phyloP scores from a whole-genome alignment of 2,888 invertebrate genomes.

The Torymus aiolomorphi region DNA sequence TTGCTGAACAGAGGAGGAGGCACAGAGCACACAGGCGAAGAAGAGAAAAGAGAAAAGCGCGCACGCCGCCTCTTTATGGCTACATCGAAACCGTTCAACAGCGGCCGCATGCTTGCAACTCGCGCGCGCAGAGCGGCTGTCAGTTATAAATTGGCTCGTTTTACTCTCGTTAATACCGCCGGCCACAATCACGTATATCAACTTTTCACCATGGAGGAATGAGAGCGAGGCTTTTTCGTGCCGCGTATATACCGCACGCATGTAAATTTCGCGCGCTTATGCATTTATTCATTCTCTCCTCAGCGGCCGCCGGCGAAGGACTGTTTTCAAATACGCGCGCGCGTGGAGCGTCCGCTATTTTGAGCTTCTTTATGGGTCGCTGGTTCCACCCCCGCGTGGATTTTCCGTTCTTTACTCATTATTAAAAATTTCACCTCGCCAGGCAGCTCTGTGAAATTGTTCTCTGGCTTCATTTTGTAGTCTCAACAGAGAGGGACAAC shows the following conservation, averaged over 20 bases:
- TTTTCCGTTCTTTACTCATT: too few species aligned
- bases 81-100: conserved; percentile 13
- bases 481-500: too few species aligned
- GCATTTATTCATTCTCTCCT: conserved; percentile 63
- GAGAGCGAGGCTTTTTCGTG: neutral
- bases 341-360: too few species aligned
- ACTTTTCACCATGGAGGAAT: neutral
- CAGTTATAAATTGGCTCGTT: conserved; percentile 43
- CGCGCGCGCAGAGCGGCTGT: neutral
- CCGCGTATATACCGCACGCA: conserved; percentile 48
- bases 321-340: too few species aligned
- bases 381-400: too few species aligned
- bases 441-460: too few species aligned
- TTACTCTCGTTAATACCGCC: conserved; percentile 34
- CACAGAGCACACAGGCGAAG: neutral
- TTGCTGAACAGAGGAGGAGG: neutral
- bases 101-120: too few species aligned
- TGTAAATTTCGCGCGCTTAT: conserved; percentile 64
- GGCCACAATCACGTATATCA: neutral
- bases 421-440: too few species aligned
- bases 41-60: too few species aligned
- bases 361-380: too few species aligned
- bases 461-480: too few species aligned
- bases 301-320: neutral
- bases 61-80: neutral